Conservation (phyloP, 1,140 invertebrate genomes). For the Aphaenogaster floridana region DNA sequence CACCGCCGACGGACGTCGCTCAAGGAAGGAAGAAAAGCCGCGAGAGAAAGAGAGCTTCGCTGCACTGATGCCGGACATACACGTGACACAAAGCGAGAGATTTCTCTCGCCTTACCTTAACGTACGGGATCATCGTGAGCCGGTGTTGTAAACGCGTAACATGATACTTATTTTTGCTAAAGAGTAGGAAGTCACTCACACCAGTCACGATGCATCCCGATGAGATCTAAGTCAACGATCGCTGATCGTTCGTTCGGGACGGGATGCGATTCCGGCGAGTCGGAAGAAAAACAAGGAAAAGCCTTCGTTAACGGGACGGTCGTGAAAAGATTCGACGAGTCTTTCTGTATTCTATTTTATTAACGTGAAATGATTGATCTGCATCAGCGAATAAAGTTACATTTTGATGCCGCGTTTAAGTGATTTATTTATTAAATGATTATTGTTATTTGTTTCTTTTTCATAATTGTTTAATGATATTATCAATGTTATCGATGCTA, state of each 20-base stretch:
- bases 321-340: constrained; percentile 30
- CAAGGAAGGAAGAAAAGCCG: constrained; percentile 52
- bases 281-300: background rate
- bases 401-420: constrained; percentile 19
- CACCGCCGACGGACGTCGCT: constrained; percentile 57
- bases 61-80: constrained; percentile 49
- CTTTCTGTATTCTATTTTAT: constrained; percentile 11
- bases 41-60: constrained; percentile 50
- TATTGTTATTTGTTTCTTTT: background rate
- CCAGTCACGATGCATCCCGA: constrained; percentile 58
- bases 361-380: background rate
- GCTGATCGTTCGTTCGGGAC: constrained; percentile 40
- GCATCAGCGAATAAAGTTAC: constrained; percentile 24
- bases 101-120: constrained; percentile 13
- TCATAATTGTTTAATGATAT: background rate
- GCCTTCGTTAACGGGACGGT: background rate
- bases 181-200: constrained; percentile 72
- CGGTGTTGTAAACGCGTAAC: constrained; percentile 56
- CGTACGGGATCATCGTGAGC: constrained; percentile 71
- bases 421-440: constrained; percentile 8
- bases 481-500: background rate
- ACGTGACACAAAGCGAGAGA: constrained; percentile 44
- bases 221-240: constrained; percentile 31
- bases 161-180: constrained; percentile 83
- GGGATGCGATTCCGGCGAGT: background rate